Evolutionary conservation across 2,797 vertebrate genomes (phyloP).

Genomic region (Tympanoctomys barrerae): DNA sequence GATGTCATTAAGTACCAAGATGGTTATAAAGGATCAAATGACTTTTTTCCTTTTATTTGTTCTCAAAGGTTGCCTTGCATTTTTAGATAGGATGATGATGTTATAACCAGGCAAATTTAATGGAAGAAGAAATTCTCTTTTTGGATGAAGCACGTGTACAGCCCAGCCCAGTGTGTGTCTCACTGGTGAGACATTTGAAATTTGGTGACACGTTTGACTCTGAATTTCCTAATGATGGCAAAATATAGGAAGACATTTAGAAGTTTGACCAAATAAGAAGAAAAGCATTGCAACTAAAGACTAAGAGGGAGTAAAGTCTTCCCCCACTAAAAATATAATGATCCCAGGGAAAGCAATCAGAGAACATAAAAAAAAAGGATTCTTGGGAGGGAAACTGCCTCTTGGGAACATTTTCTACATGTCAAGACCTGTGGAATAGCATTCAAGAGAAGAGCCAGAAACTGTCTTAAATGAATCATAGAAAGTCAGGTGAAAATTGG

Average conservation of each 20-base stretch:
- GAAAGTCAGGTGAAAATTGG: slow-evolving; percentile 76
- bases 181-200: slow-evolving; percentile 34
- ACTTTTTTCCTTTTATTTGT: slow-evolving; percentile 53
- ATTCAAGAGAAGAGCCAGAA: slow-evolving; percentile 74
- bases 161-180: neutral
- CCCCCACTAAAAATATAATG: slow-evolving; percentile 65
- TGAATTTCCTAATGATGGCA: slow-evolving; percentile 64
- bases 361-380: slow-evolving; percentile 67
- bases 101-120: slow-evolving; percentile 54
- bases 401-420: slow-evolving; percentile 72
- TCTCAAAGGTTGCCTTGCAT: slow-evolving; percentile 47
- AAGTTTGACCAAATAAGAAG: slow-evolving; percentile 61
- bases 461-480: slow-evolving; percentile 70
- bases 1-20: slow-evolving; percentile 19
- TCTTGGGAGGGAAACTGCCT: slow-evolving; percentile 70
- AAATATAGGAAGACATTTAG: slow-evolving; percentile 60
- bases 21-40: slow-evolving; percentile 26
- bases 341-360: slow-evolving; percentile 78
- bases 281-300: slow-evolving; percentile 60
- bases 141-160: slow-evolving; percentile 8
- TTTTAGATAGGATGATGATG: slow-evolving; percentile 40
- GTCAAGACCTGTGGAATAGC: slow-evolving; percentile 75
- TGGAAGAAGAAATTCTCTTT: slow-evolving; percentile 46
- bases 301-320: slow-evolving; percentile 61
- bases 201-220: slow-evolving; percentile 22